phyloP scores from a whole-genome alignment of 2,888 invertebrate species.

The Ormyrus pomaceus region DNA sequence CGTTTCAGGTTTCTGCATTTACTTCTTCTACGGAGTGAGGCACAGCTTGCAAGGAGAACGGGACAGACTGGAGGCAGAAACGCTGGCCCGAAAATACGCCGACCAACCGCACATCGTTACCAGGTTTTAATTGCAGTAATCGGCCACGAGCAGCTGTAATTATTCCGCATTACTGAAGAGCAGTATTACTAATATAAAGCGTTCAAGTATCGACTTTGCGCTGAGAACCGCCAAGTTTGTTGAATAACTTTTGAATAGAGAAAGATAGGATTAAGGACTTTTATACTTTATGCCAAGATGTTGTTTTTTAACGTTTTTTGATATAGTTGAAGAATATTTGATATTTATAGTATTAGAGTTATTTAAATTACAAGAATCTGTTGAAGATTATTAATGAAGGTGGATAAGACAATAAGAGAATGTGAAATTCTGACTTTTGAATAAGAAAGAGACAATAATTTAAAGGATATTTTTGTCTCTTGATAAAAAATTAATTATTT shows the following conservation, averaged over 20 bases:
- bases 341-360: not conserved
- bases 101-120: slow-evolving; percentile 62
- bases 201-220: not conserved
- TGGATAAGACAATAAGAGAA: not conserved
- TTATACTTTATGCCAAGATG: slow-evolving; percentile 5
- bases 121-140: slow-evolving; percentile 43
- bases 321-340: slow-evolving; percentile 1
- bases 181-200: slow-evolving; percentile 51
- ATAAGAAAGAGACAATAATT: not conserved
- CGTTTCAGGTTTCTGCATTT: slow-evolving; percentile 86
- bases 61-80: slow-evolving; percentile 61
- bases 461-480: slow-evolving; percentile 2
- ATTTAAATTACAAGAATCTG: not conserved
- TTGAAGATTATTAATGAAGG: not conserved
- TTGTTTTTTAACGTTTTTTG: not conserved
- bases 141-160: not conserved
- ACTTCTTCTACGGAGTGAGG: slow-evolving; percentile 89
- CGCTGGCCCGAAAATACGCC: slow-evolving; percentile 62
- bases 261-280: slow-evolving; percentile 1
- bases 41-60: slow-evolving; percentile 83
- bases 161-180: slow-evolving; percentile 30
- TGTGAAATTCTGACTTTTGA: slow-evolving; percentile 22
- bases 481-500: slow-evolving; percentile 6
- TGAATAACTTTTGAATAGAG: not conserved
- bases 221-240: not conserved